Percentiles rank a stretch among this genome's conserved stretches.
phyloP scores from a whole-genome alignment of 1,140 invertebrate species.

The Propsilocerus akamusi region DNA sequence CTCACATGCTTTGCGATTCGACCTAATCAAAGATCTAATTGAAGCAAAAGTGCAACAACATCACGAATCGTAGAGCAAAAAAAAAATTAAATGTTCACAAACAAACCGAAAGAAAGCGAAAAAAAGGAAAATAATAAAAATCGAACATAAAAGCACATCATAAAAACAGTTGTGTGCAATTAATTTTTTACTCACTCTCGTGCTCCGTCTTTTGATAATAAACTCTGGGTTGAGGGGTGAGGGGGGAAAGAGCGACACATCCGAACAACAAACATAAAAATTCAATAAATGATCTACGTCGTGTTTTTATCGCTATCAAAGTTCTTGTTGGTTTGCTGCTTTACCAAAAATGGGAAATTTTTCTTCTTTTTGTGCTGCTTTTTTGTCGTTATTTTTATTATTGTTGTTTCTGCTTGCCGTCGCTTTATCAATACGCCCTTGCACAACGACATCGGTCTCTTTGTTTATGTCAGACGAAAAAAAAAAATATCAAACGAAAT shows the following conservation, averaged over 20 bases:
- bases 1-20: too few relatives aligned
- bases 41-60: too few relatives aligned
- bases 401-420: not conserved
- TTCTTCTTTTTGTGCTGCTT: not conserved
- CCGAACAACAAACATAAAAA: not conserved
- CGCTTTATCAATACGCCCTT: not conserved
- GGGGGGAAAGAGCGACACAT: not conserved
- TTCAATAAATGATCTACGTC: slow-evolving; percentile 4
- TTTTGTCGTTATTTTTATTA: not conserved
- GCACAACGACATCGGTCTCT: not conserved
- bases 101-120: too few relatives aligned
- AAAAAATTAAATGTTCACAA: too few relatives aligned
- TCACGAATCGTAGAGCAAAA: too few relatives aligned
- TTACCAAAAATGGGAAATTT: not conserved
- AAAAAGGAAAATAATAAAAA: too few relatives aligned
- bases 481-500: too few relatives aligned
- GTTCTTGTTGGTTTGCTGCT: not conserved
- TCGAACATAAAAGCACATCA: not conserved
- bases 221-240: not conserved
- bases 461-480: not conserved
- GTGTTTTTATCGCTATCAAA: not conserved
- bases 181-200: too few relatives aligned
- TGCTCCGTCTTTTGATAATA: not conserved
- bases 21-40: too few relatives aligned
- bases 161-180: not conserved